phyloP scores from a whole-genome alignment of 2,888 invertebrate species.

The Chouioia cunea region DNA sequence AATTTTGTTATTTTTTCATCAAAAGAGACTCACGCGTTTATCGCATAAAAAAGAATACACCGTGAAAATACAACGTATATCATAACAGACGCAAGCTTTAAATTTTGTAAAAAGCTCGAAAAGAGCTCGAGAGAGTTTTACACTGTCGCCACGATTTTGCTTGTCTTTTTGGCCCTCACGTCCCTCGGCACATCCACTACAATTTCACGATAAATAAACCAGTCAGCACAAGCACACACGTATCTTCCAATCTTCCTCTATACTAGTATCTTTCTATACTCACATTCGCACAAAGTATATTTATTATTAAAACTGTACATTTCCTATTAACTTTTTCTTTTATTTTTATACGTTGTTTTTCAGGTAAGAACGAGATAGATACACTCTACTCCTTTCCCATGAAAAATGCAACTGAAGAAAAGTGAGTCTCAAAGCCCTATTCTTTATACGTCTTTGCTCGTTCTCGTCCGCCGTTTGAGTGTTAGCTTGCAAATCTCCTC shows the following conservation, averaged over 20 bases:
- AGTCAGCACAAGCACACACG: too few species aligned
- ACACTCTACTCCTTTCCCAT: not conserved
- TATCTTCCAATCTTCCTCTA: too few species aligned
- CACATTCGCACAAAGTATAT: too few species aligned
- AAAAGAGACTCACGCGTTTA: too few species aligned
- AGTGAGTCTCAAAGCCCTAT: slow-evolving; percentile 1
- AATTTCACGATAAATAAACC: too few species aligned
- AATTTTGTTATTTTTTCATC: too few species aligned
- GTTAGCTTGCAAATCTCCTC: not conserved
- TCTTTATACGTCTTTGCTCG: slow-evolving; percentile 6
- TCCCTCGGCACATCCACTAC: too few species aligned
- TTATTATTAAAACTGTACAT: not conserved
- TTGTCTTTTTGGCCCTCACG: not conserved
- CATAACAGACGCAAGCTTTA: too few species aligned
- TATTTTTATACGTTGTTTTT: slow-evolving; percentile 7
- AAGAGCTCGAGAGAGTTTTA: not conserved
- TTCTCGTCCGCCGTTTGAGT: not conserved
- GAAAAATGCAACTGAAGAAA: not conserved
- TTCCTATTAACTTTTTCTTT: slow-evolving; percentile 34
- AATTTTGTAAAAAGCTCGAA: not conserved
- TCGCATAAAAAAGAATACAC: too few species aligned
- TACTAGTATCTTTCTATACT: too few species aligned
- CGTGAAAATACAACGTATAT: too few species aligned
- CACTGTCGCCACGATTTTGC: not conserved
- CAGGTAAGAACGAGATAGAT: slow-evolving; percentile 38